Conservation (phyloP, 2,113 vertebrate species). For the Tamias sibiricus region DNA sequence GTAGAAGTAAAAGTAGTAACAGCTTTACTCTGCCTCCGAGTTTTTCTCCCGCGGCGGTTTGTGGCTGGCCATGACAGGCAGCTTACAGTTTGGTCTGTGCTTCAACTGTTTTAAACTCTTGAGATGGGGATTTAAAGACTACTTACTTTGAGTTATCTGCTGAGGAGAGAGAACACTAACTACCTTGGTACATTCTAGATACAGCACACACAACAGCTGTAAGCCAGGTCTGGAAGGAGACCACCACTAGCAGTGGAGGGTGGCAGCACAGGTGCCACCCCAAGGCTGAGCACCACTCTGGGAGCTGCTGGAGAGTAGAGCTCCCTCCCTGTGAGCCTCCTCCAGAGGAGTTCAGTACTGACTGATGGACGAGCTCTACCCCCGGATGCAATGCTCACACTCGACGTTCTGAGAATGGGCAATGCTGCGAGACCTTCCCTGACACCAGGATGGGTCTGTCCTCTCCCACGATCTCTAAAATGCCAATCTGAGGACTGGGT, state of each 20-base stretch:
- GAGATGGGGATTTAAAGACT: background rate
- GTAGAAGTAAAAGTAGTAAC: too few relatives aligned
- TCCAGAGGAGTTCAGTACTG: too few relatives aligned
- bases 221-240: too few relatives aligned
- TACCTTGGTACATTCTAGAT: background rate
- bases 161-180: background rate
- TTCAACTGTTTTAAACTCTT: background rate
- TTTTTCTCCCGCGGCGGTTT: too few relatives aligned
- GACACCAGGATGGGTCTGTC: too few relatives aligned
- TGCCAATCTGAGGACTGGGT: background rate
- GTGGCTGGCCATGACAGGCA: too few relatives aligned
- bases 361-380: too few relatives aligned
- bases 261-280: background rate
- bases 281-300: background rate
- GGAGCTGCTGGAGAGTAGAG: background rate
- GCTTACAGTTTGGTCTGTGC: background rate
- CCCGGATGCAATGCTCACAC: background rate
- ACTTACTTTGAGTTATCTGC: background rate
- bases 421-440: background rate
- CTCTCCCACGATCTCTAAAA: background rate
- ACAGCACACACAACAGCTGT: accelerated
- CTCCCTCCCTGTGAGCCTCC: too few relatives aligned
- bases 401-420: background rate
- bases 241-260: accelerated
- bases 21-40: too few relatives aligned